Evolutionary conservation across 2,113 vertebrate species (phyloP).

Genomic region (Jacana jacana): DNA sequence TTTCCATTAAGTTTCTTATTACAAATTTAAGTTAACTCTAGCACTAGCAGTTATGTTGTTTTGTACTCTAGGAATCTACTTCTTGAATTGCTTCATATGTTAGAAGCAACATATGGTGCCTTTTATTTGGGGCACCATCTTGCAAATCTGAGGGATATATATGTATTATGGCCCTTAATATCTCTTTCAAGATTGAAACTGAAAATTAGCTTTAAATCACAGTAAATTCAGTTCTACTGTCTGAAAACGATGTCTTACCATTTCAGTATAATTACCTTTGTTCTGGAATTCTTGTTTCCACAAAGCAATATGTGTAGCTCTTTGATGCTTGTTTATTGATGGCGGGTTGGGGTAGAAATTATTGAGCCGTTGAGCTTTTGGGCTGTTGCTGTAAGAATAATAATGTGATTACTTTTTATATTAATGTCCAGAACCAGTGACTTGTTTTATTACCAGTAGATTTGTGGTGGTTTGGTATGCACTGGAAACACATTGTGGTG

Average conservation of each 20-base stretch:
- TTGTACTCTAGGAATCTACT: neutral
- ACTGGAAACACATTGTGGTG: too few relatives aligned
- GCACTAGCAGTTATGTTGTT: neutral
- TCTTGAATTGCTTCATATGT: neutral
- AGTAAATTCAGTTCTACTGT: neutral
- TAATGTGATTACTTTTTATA: neutral
- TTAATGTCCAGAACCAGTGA: neutral
- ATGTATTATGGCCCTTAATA: neutral
- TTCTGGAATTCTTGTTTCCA: neutral
- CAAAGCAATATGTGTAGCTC: neutral
- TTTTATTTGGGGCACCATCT: neutral
- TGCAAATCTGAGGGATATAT: neutral
- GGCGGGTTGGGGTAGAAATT: neutral
- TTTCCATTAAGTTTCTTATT: neutral
- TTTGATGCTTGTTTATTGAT: constrained; percentile 28
- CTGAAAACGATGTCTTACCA: neutral
- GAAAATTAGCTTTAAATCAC: constrained; percentile 22
- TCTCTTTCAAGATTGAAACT: neutral
- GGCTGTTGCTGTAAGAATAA: constrained; percentile 22
- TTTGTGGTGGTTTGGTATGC: neutral
- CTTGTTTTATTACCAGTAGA: neutral
- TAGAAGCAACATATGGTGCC: neutral
- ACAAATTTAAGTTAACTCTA: neutral
- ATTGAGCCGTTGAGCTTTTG: constrained; percentile 11
- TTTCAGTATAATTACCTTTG: neutral